phyloP scores from a whole-genome alignment of 2,888 invertebrate genomes.

The Bombylius discolor region DNA sequence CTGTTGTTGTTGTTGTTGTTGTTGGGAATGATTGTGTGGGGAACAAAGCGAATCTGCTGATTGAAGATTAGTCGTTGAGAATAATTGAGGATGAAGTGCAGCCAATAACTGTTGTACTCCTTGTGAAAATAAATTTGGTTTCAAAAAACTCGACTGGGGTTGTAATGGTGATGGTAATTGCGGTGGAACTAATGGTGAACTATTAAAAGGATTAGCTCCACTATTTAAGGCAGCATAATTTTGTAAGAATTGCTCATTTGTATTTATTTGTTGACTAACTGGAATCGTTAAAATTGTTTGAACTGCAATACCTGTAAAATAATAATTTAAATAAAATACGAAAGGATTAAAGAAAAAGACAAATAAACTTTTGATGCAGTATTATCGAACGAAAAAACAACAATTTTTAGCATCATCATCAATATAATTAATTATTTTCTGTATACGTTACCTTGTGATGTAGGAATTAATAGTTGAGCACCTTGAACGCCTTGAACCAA shows the following conservation, averaged over 20 bases:
- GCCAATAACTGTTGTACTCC: slow-evolving; percentile 63
- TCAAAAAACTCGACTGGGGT: slow-evolving; percentile 58
- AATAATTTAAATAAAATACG: slow-evolving; percentile 5
- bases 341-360: background rate
- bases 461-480: slow-evolving; percentile 87
- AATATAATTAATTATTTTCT: background rate
- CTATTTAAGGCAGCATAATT: slow-evolving; percentile 23
- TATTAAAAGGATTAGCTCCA: slow-evolving; percentile 41
- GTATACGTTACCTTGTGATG: slow-evolving; percentile 63
- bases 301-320: slow-evolving; percentile 68
- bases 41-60: slow-evolving; percentile 13
- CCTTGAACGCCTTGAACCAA: slow-evolving; percentile 87
- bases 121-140: slow-evolving; percentile 62
- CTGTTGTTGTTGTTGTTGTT: slow-evolving; percentile 29
- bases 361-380: too few species aligned
- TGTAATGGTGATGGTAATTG: slow-evolving; percentile 46
- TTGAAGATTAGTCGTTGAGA: slow-evolving; percentile 22
- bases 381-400: slow-evolving; percentile 5
- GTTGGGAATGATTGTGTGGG: slow-evolving; percentile 11
- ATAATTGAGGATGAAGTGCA: slow-evolving; percentile 60
- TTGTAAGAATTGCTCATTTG: slow-evolving; percentile 43
- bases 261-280: slow-evolving; percentile 70
- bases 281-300: slow-evolving; percentile 94
- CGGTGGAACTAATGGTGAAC: slow-evolving; percentile 61
- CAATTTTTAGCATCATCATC: background rate